phyloP scores from a whole-genome alignment of 2,797 vertebrate genomes.

The Anguilla pacifica region DNA sequence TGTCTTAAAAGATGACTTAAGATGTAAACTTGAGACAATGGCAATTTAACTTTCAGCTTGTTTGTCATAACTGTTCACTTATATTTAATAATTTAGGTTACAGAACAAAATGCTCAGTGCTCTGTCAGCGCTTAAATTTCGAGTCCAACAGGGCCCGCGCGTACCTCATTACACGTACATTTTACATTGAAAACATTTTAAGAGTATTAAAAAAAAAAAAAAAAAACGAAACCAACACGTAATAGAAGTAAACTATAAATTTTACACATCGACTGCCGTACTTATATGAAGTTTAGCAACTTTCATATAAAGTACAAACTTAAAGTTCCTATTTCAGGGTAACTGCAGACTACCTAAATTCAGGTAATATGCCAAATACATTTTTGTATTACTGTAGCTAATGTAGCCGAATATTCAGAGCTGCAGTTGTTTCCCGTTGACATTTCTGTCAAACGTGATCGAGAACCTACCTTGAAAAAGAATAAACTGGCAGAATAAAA shows the following conservation, averaged over 20 bases:
- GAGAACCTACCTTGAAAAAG: slow-evolving; percentile 85
- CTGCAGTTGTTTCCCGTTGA: neutral
- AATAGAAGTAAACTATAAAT: no score
- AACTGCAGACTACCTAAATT: neutral
- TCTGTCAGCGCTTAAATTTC: no score
- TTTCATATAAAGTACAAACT: neutral
- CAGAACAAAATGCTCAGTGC: no score
- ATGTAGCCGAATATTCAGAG: neutral
- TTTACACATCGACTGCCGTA: no score
- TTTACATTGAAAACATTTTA: no score
- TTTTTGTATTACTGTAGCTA: no score
- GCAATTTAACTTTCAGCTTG: neutral
- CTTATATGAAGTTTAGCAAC: neutral
- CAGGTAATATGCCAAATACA: no score
- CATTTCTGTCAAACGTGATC: neutral
- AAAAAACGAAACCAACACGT: no score
- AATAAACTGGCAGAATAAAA: slow-evolving; percentile 83
- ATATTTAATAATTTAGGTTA: neutral
- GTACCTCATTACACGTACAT: no score
- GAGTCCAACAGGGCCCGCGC: no score
- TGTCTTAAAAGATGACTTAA: neutral
- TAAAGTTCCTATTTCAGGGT: neutral
- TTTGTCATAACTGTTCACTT: neutral
- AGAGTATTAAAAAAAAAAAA: no score
- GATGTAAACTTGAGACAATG: neutral